A percentile compares a stretch with the other conserved stretches of the same genome.
Evolutionary conservation across 2,113 vertebrate genomes (phyloP).

Genomic region (Aplodontia rufa): DNA sequence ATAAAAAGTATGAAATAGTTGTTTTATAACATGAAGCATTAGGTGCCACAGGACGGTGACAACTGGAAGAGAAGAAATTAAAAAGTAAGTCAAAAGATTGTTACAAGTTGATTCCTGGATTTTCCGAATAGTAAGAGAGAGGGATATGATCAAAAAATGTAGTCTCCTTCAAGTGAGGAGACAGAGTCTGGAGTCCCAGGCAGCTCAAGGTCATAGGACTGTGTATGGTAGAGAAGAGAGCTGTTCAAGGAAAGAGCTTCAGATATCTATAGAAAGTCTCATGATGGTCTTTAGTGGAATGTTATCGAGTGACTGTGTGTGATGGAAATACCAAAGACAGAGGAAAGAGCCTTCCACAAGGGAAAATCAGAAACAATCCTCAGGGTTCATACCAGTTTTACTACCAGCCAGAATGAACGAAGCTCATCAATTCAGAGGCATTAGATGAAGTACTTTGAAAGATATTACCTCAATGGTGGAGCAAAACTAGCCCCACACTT

Average conservation of each 20-base stretch:
- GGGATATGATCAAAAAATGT: neutral
- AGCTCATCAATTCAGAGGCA: neutral
- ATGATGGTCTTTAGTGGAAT: neutral
- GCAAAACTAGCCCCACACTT: neutral
- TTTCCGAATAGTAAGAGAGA: neutral
- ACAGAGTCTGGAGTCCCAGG: neutral
- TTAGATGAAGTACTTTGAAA: neutral
- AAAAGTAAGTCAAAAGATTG: neutral
- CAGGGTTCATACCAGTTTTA: neutral
- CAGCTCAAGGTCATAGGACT: neutral
- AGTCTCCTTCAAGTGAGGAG: neutral
- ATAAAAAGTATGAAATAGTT: neutral
- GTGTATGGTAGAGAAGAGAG: neutral
- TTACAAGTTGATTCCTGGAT: neutral
- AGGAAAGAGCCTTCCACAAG: neutral
- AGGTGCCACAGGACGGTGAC: neutral
- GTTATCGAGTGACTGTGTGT: neutral
- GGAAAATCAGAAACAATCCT: neutral
- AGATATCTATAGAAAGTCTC: neutral
- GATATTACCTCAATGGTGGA: neutral
- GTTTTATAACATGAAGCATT: neutral
- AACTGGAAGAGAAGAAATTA: neutral
- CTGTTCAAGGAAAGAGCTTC: neutral
- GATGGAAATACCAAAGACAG: neutral
- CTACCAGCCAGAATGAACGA: neutral